phyloP scores from a whole-genome alignment of 2,888 invertebrate genomes.

The Apantesis nais region DNA sequence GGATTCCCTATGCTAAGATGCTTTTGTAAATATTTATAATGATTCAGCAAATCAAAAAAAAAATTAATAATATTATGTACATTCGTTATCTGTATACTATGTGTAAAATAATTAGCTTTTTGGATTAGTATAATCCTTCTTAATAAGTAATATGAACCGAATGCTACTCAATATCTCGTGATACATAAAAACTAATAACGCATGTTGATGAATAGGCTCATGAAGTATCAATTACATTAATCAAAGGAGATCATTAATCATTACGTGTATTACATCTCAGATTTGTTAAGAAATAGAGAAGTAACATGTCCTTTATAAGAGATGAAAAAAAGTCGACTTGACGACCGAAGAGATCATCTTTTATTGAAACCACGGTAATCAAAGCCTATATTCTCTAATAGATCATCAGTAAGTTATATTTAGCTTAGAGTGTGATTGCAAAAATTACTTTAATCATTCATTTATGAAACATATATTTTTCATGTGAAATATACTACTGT shows the following conservation, averaged over 20 bases:
- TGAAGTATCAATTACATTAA: slow-evolving; percentile 8
- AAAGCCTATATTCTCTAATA: background rate
- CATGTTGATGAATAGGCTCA: background rate
- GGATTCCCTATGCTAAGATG: too few relatives aligned
- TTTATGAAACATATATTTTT: too few relatives aligned
- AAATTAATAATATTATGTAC: too few relatives aligned
- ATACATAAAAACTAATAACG: background rate
- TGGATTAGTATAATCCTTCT: background rate
- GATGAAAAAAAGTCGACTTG: background rate
- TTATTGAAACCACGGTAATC: background rate
- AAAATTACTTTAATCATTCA: background rate
- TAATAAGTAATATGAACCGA: background rate
- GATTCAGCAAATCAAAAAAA: background rate
- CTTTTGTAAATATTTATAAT: background rate
- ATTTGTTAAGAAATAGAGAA: background rate
- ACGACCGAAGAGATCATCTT: background rate
- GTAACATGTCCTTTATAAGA: background rate
- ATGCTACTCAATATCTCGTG: background rate
- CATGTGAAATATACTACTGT: background rate
- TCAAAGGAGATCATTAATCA: slow-evolving; percentile 15
- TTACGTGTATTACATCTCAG: background rate
- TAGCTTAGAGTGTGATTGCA: background rate
- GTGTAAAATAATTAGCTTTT: background rate
- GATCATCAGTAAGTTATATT: background rate
- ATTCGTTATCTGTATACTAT: too few relatives aligned